Evolutionary conservation across 2,797 vertebrate genomes (phyloP).

Genomic region (Apogon hyalosoma): DNA sequence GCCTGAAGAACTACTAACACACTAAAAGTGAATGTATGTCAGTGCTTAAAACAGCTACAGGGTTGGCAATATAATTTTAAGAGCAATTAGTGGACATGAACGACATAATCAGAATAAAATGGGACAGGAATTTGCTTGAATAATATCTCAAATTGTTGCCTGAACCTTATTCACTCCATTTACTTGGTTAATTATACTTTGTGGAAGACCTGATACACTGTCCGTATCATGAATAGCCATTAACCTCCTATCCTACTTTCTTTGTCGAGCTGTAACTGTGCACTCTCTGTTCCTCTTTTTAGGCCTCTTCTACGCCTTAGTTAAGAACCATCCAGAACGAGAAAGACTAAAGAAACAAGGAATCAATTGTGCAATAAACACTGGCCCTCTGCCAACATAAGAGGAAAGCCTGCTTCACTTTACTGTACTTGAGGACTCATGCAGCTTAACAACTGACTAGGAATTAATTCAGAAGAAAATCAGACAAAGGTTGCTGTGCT

Average conservation of each 20-base stretch:
- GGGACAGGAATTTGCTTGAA: not conserved
- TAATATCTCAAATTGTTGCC: not conserved
- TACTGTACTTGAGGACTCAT: not conserved
- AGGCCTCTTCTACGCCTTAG: not conserved
- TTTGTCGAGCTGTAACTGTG: not conserved
- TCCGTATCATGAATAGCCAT: not conserved
- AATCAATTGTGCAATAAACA: not conserved
- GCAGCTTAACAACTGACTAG: not conserved
- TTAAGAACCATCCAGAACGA: not conserved
- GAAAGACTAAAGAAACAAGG: conserved; percentile 24
- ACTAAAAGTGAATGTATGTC: not conserved
- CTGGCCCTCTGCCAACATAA: not conserved
- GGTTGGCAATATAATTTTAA: not conserved
- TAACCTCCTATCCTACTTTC: conserved; percentile 7
- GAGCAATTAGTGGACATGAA: not conserved
- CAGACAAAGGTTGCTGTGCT: not conserved
- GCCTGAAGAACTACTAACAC: not conserved
- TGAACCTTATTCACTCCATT: conserved; percentile 12
- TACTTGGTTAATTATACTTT: conserved; percentile 14
- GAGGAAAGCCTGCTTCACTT: not conserved
- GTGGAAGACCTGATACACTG: not conserved
- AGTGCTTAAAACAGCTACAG: not conserved
- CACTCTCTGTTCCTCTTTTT: not conserved
- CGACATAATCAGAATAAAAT: not conserved
- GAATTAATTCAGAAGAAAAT: not conserved